Base-by-base conservation (phyloP, 2,888 invertebrate species). In the Catocala sponsa region DNA sequence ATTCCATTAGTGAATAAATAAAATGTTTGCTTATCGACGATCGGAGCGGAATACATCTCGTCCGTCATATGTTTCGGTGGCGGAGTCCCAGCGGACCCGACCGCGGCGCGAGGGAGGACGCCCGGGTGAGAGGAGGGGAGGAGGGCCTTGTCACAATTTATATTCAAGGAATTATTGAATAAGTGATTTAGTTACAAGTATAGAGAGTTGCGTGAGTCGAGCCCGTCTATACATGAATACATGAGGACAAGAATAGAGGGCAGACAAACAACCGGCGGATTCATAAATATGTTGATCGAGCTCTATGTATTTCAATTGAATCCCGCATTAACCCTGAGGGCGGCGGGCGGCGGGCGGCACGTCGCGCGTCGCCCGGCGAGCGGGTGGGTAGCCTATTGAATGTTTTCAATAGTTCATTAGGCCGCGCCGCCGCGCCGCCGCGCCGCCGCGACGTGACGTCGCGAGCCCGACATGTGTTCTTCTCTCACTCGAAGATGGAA, bases 271-370 rank as follows among this genome's bases (percentile, higher is more conserved):
- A 64, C 65, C 54, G 59, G 57, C 63, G 53, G 50, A 51, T 64
- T 64, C 63, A 64, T 70, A 59, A 66, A 70, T 70, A 66, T 70
- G 69, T 70, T 70, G 66, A 64, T 66, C 43, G 56, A 58, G 33
- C 58, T 56, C 11, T 32, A 41, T 57, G 64, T 68, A 59, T 68
- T 64, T 55, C 56, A 65, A 62, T 60, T 38, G 38, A 55, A 32
- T 49, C 41, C 49, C 33, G 49, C 35, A 54, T 49, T 44, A 51
- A 13, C 53, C 6, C 5, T 5, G 43, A 12, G 13, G 5, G 9
- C 38, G 15, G 33, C 48, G n/a, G n/a, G n/a, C 5, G 9, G 43
- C 32, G 13, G 5, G 9, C 38, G 15, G 33, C 48, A 9, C 35
- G 44, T n/a, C n/a, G 7, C 12, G 25, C 51, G 15, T 6, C 35